Percentiles rank a stretch among this genome's conserved stretches.
Conservation (phyloP, 2,888 invertebrate genomes). For the Calephelis perditalis region DNA sequence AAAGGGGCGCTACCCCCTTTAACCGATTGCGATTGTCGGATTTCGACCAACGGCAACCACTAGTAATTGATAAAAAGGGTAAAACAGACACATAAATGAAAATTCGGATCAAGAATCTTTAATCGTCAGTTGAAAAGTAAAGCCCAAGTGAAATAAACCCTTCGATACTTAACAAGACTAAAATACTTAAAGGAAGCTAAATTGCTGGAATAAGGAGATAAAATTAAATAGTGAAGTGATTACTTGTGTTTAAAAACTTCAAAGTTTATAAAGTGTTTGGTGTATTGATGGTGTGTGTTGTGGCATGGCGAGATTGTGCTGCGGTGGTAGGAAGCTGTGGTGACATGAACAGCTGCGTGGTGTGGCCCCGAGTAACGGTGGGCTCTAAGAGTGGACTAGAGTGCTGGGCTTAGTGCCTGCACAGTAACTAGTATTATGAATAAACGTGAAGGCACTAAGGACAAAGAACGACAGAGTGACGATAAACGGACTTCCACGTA, state of each 20-base stretch:
- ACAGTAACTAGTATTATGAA: slow-evolving; percentile 72
- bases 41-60: no score
- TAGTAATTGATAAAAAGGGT: no score
- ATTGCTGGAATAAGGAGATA: slow-evolving; percentile 43
- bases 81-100: no score
- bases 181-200: no score
- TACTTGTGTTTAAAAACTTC: slow-evolving; percentile 48
- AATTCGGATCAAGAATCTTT: no score
- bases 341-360: slow-evolving; percentile 68
- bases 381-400: slow-evolving; percentile 67
- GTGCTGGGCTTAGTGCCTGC: slow-evolving; percentile 69
- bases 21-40: no score
- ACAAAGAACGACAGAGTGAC: slow-evolving; percentile 75
- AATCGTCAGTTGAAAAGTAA: slow-evolving; percentile 49
- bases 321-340: slow-evolving; percentile 53
- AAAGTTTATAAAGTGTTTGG: slow-evolving; percentile 53
- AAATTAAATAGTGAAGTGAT: slow-evolving; percentile 64
- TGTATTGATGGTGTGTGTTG: slow-evolving; percentile 46
- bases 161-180: no score
- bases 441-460: slow-evolving; percentile 72
- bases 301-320: slow-evolving; percentile 58
- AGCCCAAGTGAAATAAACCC: no score
- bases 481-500: slow-evolving; percentile 75
- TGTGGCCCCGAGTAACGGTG: slow-evolving; percentile 58
- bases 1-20: no score